Conservation (phyloP, 2,888 invertebrate species). For the Ormyrus labotus region DNA sequence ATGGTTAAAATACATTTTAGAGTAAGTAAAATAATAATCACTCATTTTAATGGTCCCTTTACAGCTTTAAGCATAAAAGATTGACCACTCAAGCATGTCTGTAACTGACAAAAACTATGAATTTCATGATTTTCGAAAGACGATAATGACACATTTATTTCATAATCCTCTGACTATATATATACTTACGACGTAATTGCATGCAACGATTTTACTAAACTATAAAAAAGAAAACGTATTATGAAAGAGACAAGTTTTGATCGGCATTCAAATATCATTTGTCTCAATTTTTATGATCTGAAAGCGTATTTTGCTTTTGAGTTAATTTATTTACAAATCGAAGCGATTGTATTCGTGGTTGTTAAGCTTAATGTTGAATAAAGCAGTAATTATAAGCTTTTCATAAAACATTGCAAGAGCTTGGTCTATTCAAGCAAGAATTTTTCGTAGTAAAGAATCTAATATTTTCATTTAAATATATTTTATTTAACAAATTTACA, state of each 20-base stretch:
- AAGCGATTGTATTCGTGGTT: too few relatives aligned
- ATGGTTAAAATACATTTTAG: neutral
- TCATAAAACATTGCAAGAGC: neutral
- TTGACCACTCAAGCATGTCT: constrained; percentile 6
- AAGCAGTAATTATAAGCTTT: neutral
- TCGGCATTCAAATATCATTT: constrained; percentile 10
- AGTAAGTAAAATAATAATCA: constrained; percentile 4
- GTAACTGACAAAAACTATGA: constrained; percentile 9
- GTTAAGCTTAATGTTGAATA: neutral
- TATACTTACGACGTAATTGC: constrained; percentile 42
- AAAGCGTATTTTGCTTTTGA: neutral
- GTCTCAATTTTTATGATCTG: neutral
- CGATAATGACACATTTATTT: constrained; percentile 20
- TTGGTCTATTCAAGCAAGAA: neutral
- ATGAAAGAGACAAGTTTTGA: constrained; percentile 31
- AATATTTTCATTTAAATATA: neutral
- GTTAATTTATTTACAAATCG: neutral
- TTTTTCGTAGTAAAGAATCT: constrained; percentile 20
- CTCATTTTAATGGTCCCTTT: neutral
- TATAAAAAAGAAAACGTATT: constrained; percentile 9
- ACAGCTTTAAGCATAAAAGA: neutral
- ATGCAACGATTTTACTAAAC: constrained; percentile 32
- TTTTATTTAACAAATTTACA: constrained; percentile 44
- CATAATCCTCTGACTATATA: constrained; percentile 22
- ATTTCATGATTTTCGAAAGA: constrained; percentile 8